Conservation (phyloP, 2,797 vertebrate genomes). For the Heteromormyrus szaboi region DNA sequence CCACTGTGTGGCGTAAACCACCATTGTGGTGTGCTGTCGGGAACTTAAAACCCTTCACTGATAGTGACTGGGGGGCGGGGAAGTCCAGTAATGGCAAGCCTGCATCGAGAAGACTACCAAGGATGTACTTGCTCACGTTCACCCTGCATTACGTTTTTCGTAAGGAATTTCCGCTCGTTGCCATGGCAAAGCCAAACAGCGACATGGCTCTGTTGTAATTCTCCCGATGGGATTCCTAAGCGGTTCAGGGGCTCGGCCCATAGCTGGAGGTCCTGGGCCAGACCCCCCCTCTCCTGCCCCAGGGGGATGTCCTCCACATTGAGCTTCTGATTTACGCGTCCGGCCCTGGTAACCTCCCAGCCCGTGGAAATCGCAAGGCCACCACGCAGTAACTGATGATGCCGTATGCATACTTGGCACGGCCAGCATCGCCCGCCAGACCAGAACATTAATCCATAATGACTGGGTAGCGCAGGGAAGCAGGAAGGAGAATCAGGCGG, state of each 20-base stretch:
- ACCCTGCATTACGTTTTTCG: background rate
- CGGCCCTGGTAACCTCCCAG: background rate
- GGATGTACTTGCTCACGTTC: slow-evolving; percentile 17
- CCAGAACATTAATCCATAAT: background rate
- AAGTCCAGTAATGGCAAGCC: background rate
- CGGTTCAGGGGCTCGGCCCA: background rate
- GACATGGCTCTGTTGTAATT: slow-evolving; percentile 23
- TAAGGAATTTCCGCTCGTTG: background rate
- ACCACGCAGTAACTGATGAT: background rate
- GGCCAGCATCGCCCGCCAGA: background rate
- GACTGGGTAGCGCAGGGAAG: background rate
- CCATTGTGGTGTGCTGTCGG: background rate
- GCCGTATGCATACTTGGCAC: background rate
- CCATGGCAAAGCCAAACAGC: background rate
- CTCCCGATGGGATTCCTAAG: slow-evolving; percentile 18
- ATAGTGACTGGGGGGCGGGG: background rate
- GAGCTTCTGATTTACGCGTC: no score
- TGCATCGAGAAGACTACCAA: background rate
- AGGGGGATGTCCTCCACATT: background rate
- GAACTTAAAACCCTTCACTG: background rate
- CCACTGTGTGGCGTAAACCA: background rate
- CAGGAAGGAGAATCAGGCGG: background rate
- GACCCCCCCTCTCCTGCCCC: background rate
- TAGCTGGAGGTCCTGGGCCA: background rate
- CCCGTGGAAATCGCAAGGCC: background rate